Percentiles rank a stretch among this genome's conserved stretches.
Evolutionary conservation across 2,113 vertebrate species (phyloP).

Genomic region (Cyprinodon variegatus): DNA sequence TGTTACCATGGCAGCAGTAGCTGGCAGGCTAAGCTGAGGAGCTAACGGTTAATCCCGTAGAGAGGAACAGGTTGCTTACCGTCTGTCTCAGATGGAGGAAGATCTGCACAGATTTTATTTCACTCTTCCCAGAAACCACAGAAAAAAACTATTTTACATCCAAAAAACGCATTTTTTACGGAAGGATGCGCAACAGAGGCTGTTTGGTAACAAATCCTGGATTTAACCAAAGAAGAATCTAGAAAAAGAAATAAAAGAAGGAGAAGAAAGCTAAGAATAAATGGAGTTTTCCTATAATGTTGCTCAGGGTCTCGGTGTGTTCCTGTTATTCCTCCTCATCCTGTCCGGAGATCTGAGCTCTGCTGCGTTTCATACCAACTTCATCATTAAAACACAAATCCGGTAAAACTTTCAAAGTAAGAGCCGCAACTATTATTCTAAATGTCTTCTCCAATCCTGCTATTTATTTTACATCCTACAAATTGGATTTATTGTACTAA

Average conservation of each 20-base stretch:
- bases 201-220: not conserved
- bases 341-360: slow-evolving; percentile 2
- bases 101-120: no score
- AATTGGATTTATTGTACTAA: no score
- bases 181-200: no score
- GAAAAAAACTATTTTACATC: no score
- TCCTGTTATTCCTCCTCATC: slow-evolving; percentile 11
- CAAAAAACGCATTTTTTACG: no score
- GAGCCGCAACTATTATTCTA: not conserved
- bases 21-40: not conserved
- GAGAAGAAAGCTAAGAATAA: slow-evolving; percentile 37
- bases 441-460: not conserved
- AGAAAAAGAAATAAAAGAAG: not conserved
- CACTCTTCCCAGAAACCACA: no score
- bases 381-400: not conserved
- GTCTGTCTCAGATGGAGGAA: no score
- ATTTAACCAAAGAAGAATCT: not conserved
- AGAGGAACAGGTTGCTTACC: slow-evolving; percentile 71
- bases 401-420: slow-evolving; percentile 41
- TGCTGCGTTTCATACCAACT: not conserved
- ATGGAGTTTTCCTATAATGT: not conserved
- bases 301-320: not conserved
- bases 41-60: slow-evolving; percentile 59
- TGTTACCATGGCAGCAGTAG: no score
- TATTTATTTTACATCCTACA: no score